Evolutionary conservation across 2,113 vertebrate species (phyloP).

Genomic region (Prolemur simus): DNA sequence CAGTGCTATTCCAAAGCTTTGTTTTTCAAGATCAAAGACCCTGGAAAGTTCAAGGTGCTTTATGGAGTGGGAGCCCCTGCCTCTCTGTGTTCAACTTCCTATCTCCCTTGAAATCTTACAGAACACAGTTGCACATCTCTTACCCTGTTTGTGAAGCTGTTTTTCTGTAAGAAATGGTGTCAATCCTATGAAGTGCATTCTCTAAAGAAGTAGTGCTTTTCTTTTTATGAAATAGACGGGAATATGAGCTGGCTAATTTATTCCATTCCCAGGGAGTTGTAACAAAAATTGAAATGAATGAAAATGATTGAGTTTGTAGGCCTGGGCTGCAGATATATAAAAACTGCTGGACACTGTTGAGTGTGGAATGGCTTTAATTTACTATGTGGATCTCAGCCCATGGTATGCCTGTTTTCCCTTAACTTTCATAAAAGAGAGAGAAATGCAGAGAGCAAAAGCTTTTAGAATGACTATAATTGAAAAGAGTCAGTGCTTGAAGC

Average conservation of each 20-base stretch:
- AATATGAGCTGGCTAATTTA: slow-evolving; percentile 51
- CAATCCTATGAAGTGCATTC: background rate
- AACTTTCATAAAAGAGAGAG: slow-evolving; percentile 61
- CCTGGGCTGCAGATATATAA: slow-evolving; percentile 52
- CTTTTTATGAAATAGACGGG: slow-evolving; percentile 51
- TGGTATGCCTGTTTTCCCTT: slow-evolving; percentile 44
- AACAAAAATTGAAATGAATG: slow-evolving; percentile 64
- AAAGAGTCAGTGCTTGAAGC: slow-evolving; percentile 45
- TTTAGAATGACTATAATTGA: slow-evolving; percentile 36
- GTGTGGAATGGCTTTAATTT: slow-evolving; percentile 68
- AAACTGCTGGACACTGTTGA: slow-evolving; percentile 54
- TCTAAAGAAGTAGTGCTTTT: slow-evolving; percentile 51
- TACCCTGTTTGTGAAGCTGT: background rate
- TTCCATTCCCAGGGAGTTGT: slow-evolving; percentile 9
- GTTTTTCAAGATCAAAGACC: slow-evolving; percentile 49
- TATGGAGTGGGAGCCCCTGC: background rate
- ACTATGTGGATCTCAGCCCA: background rate
- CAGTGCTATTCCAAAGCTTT: background rate
- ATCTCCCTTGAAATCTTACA: slow-evolving; percentile 8
- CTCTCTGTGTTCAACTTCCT: slow-evolving; percentile 1
- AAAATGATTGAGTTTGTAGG: slow-evolving; percentile 47
- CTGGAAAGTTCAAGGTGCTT: slow-evolving; percentile 1
- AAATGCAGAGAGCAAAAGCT: slow-evolving; percentile 49
- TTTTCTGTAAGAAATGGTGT: slow-evolving; percentile 50
- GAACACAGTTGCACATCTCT: background rate